These are phyloP conservation scores for Nibea coibor DNA, from an alignment of 2,113 vertebrate species.

Conservation along the genomic window DNA sequence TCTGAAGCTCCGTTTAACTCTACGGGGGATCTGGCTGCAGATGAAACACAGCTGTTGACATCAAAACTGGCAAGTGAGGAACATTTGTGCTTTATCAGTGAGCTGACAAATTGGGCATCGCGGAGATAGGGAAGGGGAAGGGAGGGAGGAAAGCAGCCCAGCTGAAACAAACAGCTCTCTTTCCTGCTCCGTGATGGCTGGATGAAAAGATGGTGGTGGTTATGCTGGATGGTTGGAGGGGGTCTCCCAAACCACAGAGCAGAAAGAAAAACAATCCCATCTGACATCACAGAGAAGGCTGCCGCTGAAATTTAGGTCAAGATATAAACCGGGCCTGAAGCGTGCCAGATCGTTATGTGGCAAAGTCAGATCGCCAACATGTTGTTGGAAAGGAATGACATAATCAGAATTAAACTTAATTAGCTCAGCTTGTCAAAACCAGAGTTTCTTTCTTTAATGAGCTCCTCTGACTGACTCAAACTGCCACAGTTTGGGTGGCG, in stretches of 20 bases:
- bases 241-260: conserved; percentile 74
- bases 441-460: conserved; percentile 35
- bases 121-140: conserved; percentile 56
- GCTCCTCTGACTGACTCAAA: conserved; percentile 9
- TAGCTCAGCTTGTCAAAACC: conserved; percentile 27
- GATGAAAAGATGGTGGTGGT: conserved; percentile 67
- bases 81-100: conserved; percentile 71
- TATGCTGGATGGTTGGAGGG: conserved; percentile 62
- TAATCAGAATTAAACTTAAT: conserved; percentile 32
- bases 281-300: conserved; percentile 74
- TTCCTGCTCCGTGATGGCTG: conserved; percentile 68
- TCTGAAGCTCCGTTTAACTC: conserved; percentile 45
- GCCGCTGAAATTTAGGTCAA: conserved; percentile 69
- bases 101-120: conserved; percentile 77
- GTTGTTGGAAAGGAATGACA: conserved; percentile 25
- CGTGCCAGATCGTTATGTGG: conserved; percentile 42
- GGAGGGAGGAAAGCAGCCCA: conserved; percentile 30
- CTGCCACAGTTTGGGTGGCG: conserved; percentile 34
- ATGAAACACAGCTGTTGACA: conserved; percentile 72
- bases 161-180: conserved; percentile 70
- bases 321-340: conserved; percentile 46
- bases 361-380: conserved; percentile 19
- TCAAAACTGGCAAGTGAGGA: conserved; percentile 67
- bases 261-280: conserved; percentile 78
- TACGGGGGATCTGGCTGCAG: conserved; percentile 55